Evolutionary conservation across 2,888 invertebrate species (phyloP).

Genomic region (Sthenelais limicola): DNA sequence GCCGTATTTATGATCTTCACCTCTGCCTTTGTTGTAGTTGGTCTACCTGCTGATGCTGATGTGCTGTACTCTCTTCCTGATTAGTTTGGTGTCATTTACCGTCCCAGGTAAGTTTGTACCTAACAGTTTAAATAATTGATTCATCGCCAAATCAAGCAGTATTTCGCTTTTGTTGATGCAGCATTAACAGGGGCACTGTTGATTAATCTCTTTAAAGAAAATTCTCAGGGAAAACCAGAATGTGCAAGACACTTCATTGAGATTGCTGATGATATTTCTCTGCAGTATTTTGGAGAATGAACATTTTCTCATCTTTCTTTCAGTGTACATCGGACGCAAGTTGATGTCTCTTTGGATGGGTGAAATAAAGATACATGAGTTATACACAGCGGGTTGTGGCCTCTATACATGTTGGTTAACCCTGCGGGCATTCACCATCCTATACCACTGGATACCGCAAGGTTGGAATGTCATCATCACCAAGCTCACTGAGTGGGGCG

Average conservation of each 20-base stretch:
- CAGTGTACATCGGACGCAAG: constrained; percentile 88
- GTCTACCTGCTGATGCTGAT: constrained; percentile 81
- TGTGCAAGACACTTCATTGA: no score
- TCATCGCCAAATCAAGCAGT: no score
- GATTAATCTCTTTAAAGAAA: no score
- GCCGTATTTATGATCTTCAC: no score
- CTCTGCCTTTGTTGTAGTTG: no score
- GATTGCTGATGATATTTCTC: constrained; percentile 29
- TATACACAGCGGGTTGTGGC: constrained; percentile 95
- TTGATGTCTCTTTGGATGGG: constrained; percentile 90
- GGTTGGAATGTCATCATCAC: constrained; percentile 80
- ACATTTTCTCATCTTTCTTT: constrained; percentile 45
- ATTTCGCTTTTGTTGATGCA: no score
- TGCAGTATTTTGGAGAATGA: background rate
- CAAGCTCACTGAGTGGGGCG: constrained; percentile 70
- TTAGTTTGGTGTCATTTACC: constrained; percentile 87
- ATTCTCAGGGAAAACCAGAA: no score
- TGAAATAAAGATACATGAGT: constrained; percentile 85
- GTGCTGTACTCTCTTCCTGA: constrained; percentile 86
- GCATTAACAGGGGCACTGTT: no score
- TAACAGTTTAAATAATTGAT: no score
- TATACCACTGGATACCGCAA: constrained; percentile 90
- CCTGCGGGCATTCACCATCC: constrained; percentile 86
- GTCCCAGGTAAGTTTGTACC: constrained; percentile 79
- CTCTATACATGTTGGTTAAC: constrained; percentile 95